Conservation (phyloP, 2,797 vertebrate species). For the Novumbra hubbsi region DNA sequence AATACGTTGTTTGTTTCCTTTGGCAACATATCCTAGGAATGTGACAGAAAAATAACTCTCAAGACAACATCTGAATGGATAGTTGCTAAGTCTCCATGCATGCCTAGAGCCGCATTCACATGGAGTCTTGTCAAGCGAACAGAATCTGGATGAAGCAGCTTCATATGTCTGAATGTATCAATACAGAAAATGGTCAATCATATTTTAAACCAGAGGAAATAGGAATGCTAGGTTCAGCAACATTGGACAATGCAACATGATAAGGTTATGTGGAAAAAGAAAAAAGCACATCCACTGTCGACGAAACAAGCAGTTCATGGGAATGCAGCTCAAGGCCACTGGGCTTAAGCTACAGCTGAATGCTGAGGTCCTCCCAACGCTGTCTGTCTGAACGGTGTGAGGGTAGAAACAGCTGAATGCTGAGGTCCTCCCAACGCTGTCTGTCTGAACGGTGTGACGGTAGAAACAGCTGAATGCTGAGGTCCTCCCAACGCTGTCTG, state of each 20-base stretch:
- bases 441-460: not conserved
- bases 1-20: slow-evolving; percentile 57
- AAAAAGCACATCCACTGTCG: not conserved
- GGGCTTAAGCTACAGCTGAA: not conserved
- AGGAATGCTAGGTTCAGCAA: not conserved
- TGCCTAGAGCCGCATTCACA: slow-evolving; percentile 1
- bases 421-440: not conserved
- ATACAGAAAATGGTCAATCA: not conserved
- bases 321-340: not conserved
- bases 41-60: not conserved
- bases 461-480: not conserved
- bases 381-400: not conserved
- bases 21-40: slow-evolving; percentile 28
- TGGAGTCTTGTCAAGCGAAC: not conserved
- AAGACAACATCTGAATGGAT: not conserved
- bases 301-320: not conserved
- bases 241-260: slow-evolving; percentile 3
- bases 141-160: not conserved
- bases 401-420: not conserved
- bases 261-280: not conserved
- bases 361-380: not conserved
- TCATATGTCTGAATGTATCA: not conserved
- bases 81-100: slow-evolving; percentile 2
- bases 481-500: not conserved
- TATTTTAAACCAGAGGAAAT: not conserved